Evolutionary conservation across 2,113 vertebrate species (phyloP).

Genomic region (Pachycephala philippinensis): DNA sequence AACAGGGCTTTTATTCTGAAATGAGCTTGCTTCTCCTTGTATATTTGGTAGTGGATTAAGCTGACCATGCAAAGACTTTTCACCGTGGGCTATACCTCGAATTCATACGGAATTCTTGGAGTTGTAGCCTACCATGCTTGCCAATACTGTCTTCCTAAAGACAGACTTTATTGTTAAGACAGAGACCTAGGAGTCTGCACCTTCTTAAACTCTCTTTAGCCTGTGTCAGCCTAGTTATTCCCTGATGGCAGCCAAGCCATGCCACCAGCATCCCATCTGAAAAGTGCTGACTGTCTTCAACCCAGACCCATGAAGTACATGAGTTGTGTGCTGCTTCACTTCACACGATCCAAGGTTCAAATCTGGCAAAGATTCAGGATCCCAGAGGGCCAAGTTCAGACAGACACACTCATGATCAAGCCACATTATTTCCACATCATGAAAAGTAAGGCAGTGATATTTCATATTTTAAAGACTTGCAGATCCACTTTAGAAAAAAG

Average conservation of each 20-base stretch:
- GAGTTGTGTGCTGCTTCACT: background rate
- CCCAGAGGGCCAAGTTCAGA: background rate
- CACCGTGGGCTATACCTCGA: background rate
- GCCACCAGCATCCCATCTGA: background rate
- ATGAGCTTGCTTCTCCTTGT: background rate
- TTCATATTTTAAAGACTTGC: background rate
- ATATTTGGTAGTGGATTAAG: background rate
- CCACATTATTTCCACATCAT: background rate
- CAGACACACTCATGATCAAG: background rate
- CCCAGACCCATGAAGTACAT: background rate
- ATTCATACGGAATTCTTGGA: background rate
- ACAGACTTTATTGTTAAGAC: background rate
- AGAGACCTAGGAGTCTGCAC: background rate
- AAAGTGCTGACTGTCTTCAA: background rate
- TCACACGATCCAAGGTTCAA: background rate
- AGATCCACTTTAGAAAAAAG: background rate
- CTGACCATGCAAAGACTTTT: background rate
- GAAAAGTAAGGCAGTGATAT: background rate
- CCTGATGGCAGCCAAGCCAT: background rate
- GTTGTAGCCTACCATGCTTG: rapidly evolving
- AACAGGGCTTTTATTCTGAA: background rate
- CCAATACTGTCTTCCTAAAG: background rate
- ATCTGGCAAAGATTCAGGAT: background rate
- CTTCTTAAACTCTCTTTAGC: background rate
- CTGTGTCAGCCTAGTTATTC: background rate